Conservation (phyloP, 2,797 vertebrate genomes). For the Chloroceryle inda region DNA sequence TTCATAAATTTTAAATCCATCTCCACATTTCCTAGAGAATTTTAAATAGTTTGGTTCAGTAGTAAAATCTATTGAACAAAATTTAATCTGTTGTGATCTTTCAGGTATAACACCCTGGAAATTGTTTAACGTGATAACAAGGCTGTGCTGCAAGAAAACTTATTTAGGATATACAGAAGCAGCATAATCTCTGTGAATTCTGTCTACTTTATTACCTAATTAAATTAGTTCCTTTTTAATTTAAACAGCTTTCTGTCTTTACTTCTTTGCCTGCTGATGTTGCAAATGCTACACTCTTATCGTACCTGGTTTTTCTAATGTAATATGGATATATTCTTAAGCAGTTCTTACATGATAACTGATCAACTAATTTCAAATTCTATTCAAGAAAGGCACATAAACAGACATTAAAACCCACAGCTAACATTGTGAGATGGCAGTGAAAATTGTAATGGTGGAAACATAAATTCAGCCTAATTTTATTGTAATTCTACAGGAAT, state of each 20-base stretch:
- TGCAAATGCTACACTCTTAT: neutral
- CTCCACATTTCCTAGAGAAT: constrained; percentile 8
- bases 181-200: neutral
- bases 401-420: constrained; percentile 15
- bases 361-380: constrained; percentile 39
- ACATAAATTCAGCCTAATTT: constrained; percentile 64
- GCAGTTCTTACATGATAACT: neutral
- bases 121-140: neutral
- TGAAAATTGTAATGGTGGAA: constrained; percentile 15
- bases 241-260: neutral
- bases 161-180: neutral
- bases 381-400: neutral
- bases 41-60: constrained; percentile 40
- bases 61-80: constrained; percentile 17
- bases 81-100: constrained; percentile 31
- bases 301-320: neutral
- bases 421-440: neutral
- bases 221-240: constrained; percentile 3
- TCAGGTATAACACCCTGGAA: constrained; percentile 2
- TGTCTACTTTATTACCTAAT: neutral
- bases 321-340: constrained; percentile 30
- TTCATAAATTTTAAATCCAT: constrained; percentile 36
- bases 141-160: neutral
- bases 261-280: neutral
- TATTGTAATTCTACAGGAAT: constrained; percentile 49